Conservation (phyloP, 2,888 invertebrate species). For the Andrena trimmerana region DNA sequence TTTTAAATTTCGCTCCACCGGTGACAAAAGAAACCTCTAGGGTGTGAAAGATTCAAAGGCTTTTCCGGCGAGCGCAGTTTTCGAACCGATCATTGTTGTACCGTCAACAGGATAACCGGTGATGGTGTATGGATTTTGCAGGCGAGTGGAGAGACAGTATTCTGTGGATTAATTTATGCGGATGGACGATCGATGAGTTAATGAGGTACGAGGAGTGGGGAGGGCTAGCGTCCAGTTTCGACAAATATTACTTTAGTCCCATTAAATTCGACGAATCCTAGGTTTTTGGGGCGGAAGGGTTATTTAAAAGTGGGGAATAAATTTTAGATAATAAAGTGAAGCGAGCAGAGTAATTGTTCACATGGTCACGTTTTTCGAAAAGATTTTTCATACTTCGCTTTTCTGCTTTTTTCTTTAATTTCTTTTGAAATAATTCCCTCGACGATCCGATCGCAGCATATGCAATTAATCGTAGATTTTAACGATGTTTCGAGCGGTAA, state of each 20-base stretch:
- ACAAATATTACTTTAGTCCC: slow-evolving; percentile 37
- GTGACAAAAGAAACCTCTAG: slow-evolving; percentile 15
- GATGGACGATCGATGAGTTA: slow-evolving; percentile 71
- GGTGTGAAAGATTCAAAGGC: too few relatives aligned
- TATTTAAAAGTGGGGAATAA: background rate
- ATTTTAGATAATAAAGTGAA: background rate
- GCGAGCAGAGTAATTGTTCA: too few relatives aligned
- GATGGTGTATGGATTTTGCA: slow-evolving; percentile 32
- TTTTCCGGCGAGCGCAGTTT: slow-evolving; percentile 19
- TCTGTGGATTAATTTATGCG: slow-evolving; percentile 59
- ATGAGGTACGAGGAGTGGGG: slow-evolving; percentile 58
- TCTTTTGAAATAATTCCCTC: slow-evolving; percentile 24
- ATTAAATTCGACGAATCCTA: too few relatives aligned
- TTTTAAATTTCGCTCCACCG: slow-evolving; percentile 24
- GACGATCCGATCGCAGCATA: slow-evolving; percentile 12
- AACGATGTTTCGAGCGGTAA: slow-evolving; percentile 40
- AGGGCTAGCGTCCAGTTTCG: slow-evolving; percentile 33
- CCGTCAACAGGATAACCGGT: slow-evolving; percentile 16
- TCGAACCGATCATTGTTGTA: slow-evolving; percentile 38
- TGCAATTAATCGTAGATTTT: slow-evolving; percentile 53
- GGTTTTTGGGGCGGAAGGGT: too few relatives aligned
- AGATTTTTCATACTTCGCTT: background rate
- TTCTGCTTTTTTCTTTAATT: background rate
- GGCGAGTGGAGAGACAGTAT: slow-evolving; percentile 44
- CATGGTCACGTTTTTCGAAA: background rate